Base-by-base conservation (phyloP, 2,797 vertebrate genomes). In the Eutrigla gurnardus region DNA sequence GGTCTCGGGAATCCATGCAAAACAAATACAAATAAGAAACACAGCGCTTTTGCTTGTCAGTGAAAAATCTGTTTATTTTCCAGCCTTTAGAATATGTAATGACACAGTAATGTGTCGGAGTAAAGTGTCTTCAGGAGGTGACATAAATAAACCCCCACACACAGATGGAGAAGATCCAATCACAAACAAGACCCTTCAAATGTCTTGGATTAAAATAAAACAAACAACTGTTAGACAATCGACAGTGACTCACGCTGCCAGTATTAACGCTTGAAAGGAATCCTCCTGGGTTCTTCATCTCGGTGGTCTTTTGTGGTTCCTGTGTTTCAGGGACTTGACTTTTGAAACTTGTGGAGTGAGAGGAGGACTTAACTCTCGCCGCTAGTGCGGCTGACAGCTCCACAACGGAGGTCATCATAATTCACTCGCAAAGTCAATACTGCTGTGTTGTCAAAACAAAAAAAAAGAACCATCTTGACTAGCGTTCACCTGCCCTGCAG, bases 341-440 rank as follows among this genome's bases (percentile, higher is more conserved):
- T 82, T 78, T 69, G 52, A 49, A 78, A 70, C 70, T 13, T 3
- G 13, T 32, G 37, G 47, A 74, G 70, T 70, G 52, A 80, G 78
- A 57, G 63, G 15, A 42, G 50, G 63, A 70, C 86, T 88, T 87
- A 83, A 75, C 77, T 77, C 73, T 81, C 69, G 0, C 62, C 3
- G 65, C 66, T 47, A 74, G 80, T 35, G 82, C 37, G 75, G 79
- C 83, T 86, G 84, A 89, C 88, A 83, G 47, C 84, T 75, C 85
- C 75, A 70, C 80, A 47, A 70, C 60, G 42, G 74, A 89, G 90
- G 90, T 91, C 87, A 80, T 81, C 82, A 61, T 86, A 82, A 91
- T 83, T 88, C 85, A 89, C 85, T 88, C 73, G 4, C 88, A 87
- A 86, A 88, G 89, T 91, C 87, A 65, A 80, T 65, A 68, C 82